A percentile compares a stretch with the other conserved stretches of the same genome.
These are phyloP conservation scores for Phoronis australis DNA, from an alignment of 2,888 invertebrate genomes.

Conservation along the genomic window DNA sequence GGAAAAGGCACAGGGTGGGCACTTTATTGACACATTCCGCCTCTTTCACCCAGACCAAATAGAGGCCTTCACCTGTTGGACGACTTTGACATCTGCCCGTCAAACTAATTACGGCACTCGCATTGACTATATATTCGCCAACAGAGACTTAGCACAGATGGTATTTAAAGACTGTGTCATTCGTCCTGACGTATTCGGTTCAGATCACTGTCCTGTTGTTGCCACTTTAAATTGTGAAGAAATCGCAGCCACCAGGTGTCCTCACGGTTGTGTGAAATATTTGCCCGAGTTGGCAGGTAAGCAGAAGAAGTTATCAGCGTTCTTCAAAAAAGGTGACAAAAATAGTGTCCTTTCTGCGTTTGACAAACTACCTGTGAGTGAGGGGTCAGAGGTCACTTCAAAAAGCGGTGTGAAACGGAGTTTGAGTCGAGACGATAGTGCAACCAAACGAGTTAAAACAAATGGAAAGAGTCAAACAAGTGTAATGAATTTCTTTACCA, in stretches of 20 bases:
- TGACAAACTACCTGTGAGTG: too few species aligned
- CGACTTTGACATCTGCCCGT: slow-evolving; percentile 52
- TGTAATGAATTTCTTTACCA: too few species aligned
- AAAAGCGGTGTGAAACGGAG: too few species aligned
- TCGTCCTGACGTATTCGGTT: slow-evolving; percentile 49
- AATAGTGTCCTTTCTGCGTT: neutral
- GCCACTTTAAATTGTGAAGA: slow-evolving; percentile 33
- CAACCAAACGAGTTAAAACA: too few species aligned
- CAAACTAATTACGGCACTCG: slow-evolving; percentile 56
- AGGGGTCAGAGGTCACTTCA: too few species aligned
- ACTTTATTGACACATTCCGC: slow-evolving; percentile 55
- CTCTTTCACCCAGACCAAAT: slow-evolving; percentile 49
- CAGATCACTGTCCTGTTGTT: slow-evolving; percentile 57
- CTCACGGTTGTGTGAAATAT: slow-evolving; percentile 52
- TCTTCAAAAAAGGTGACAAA: slow-evolving; percentile 25
- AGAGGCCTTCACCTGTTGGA: slow-evolving; percentile 57
- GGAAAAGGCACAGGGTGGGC: slow-evolving; percentile 17
- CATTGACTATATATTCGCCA: slow-evolving; percentile 56
- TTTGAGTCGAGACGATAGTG: too few species aligned
- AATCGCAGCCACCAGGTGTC: slow-evolving; percentile 37
- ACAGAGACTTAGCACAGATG: slow-evolving; percentile 27
- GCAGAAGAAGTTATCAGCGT: slow-evolving; percentile 42
- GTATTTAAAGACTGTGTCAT: slow-evolving; percentile 35
- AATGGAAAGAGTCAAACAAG: too few species aligned
- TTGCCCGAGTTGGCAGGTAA: slow-evolving; percentile 55